phyloP scores from a whole-genome alignment of 2,113 vertebrate genomes.

The Pan troglodytes region NHGRI_mPanTro3-v2.1_pri NC_072407.2:33508001-33508500 shows the following conservation, averaged over 20 bases:
- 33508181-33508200: neutral
- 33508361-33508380: neutral
- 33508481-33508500: neutral
- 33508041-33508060: neutral
- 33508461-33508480: neutral
- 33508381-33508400: neutral
- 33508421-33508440: neutral
- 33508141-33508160: neutral
- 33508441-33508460: neutral
- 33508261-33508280: neutral
- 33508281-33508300: neutral
- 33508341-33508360: neutral
- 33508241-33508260: neutral
- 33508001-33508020: neutral
- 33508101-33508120: neutral
- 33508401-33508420: neutral
- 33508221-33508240: neutral
- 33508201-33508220: conserved; percentile 4
- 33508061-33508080: neutral
- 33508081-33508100: neutral
- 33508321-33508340: neutral
- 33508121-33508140: neutral
- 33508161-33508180: neutral
- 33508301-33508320: neutral
- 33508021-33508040: neutral